These are phyloP conservation scores for Sacculina carcini DNA, from an alignment of 2,888 invertebrate species.

Conservation along the genomic window DNA sequence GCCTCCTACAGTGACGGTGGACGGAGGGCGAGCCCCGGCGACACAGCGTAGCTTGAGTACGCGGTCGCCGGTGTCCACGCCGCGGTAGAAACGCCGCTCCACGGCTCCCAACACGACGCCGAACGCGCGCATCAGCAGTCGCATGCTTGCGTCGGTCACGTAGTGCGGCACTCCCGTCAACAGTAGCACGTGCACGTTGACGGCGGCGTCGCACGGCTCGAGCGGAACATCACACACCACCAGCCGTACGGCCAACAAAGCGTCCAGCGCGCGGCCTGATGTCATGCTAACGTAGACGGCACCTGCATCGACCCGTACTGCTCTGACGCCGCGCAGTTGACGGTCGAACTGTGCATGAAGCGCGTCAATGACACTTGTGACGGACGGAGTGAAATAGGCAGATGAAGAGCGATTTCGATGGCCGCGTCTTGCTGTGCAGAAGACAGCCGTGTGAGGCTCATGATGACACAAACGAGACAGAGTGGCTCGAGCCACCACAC, in stretches of 20 bases:
- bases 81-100: conserved; percentile 20
- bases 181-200: conserved; percentile 18
- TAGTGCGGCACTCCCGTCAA: conserved; percentile 20
- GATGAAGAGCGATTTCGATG: conserved; percentile 13
- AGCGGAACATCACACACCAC: conserved; percentile 16
- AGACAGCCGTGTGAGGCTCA: conserved; percentile 10
- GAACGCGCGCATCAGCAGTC: conserved; percentile 17
- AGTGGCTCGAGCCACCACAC: conserved; percentile 10
- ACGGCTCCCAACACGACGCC: conserved; percentile 19
- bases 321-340: conserved; percentile 17
- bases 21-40: conserved; percentile 14
- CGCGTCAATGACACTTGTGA: conserved; percentile 18
- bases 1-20: conserved; percentile 17
- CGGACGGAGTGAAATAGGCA: conserved; percentile 15
- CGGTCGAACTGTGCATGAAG: conserved; percentile 18
- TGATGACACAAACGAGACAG: conserved; percentile 6
- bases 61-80: conserved; percentile 21
- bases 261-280: conserved; percentile 16
- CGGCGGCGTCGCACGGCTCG: conserved; percentile 18
- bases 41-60: conserved; percentile 17
- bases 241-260: conserved; percentile 17
- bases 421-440: conserved; percentile 9
- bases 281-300: conserved; percentile 19
- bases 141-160: conserved; percentile 17
- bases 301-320: conserved; percentile 18